These are phyloP conservation scores for Solen grandis DNA, from an alignment of 1,140 invertebrate species.

Conservation along the genomic window DNA sequence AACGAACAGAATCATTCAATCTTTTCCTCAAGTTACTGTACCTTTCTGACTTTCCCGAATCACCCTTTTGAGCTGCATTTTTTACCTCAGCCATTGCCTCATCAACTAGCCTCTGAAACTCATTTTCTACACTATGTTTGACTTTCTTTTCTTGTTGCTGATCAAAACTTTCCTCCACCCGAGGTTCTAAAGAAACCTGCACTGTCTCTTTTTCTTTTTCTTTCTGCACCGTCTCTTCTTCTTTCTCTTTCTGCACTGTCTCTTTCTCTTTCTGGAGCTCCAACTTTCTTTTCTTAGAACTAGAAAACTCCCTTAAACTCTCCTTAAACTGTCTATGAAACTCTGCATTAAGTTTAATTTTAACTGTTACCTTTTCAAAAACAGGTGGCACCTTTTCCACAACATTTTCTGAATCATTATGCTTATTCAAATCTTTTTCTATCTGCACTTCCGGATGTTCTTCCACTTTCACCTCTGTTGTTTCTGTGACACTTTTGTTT, in stretches of 20 bases:
- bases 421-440: constrained; percentile 43
- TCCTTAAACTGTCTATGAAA: constrained; percentile 38
- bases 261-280: background rate
- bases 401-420: background rate
- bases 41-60: constrained; percentile 29
- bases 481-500: background rate
- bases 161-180: background rate
- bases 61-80: constrained; percentile 22
- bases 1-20: constrained; percentile 38
- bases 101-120: constrained; percentile 53
- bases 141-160: constrained; percentile 24
- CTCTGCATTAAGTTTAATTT: constrained; percentile 46
- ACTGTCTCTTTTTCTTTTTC: constrained; percentile 1
- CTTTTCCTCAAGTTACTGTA: constrained; percentile 35
- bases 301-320: constrained; percentile 9
- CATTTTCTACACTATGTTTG: constrained; percentile 55
- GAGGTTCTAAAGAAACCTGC: background rate
- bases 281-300: constrained; percentile 32
- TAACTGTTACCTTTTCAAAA: constrained; percentile 44
- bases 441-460: background rate
- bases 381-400: too few relatives aligned
- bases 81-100: constrained; percentile 47
- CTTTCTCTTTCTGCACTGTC: background rate
- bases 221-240: background rate
- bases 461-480: background rate